Evolutionary conservation across 1,140 invertebrate genomes (phyloP).

Genomic region (Zaprionus camerounensis): DNA sequence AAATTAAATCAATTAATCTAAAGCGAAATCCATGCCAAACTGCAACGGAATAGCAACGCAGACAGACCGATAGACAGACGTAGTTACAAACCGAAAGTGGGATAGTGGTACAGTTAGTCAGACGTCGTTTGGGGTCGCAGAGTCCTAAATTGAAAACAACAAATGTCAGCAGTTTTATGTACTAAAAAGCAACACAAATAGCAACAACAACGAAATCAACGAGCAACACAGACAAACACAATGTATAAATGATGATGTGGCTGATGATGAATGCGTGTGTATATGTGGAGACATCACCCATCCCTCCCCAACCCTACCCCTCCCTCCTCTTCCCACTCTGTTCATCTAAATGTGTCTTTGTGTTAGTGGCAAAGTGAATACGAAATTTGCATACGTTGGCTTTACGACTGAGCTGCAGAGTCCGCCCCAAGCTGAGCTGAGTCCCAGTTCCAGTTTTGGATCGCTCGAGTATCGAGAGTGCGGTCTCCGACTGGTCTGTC

Average conservation of each 20-base stretch:
- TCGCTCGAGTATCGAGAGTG: conserved; percentile 64
- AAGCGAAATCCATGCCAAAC: conserved; percentile 46
- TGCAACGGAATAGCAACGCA: not conserved
- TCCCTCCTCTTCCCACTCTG: too few relatives aligned
- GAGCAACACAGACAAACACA: conserved; percentile 66
- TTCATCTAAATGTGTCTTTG: conserved; percentile 17
- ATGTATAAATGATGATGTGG: conserved; percentile 81
- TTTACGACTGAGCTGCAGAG: conserved; percentile 68
- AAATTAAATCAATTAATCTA: conserved; percentile 74
- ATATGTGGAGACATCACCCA: conserved; percentile 18
- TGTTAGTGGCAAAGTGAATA: conserved; percentile 73
- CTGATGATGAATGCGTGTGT: conserved; percentile 75
- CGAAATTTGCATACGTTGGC: conserved; percentile 79
- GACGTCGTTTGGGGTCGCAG: conserved; percentile 20
- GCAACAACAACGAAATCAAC: conserved; percentile 27
- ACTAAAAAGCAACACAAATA: conserved; percentile 47
- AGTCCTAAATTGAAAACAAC: conserved; percentile 74
- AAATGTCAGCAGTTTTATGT: conserved; percentile 79
- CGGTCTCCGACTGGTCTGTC: conserved; percentile 13
- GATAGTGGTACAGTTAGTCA: conserved; percentile 2
- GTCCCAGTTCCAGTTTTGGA: conserved; percentile 34
- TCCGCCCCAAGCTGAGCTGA: conserved; percentile 17
- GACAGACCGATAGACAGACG: not conserved
- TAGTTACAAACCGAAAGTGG: not conserved
- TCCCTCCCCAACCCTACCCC: conserved; percentile 16